A percentile compares a stretch with the other conserved stretches of the same genome.
phyloP scores from a whole-genome alignment of 2,888 invertebrate species.

The Calliphora vomitoria region DNA sequence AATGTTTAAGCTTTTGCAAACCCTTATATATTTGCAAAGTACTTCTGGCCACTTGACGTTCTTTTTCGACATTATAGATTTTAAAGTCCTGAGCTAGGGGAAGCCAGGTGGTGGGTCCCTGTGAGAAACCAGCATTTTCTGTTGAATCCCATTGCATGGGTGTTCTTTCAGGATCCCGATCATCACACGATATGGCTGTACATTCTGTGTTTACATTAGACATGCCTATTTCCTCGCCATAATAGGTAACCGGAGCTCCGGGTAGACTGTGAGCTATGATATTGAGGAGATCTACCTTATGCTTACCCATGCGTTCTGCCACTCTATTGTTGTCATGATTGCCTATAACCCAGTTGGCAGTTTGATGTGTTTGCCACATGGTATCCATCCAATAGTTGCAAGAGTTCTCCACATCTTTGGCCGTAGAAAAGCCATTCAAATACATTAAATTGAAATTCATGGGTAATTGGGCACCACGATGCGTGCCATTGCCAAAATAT shows the following conservation, averaged over 20 bases:
- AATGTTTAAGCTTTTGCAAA: conserved; percentile 85
- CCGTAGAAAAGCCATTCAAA: conserved; percentile 86
- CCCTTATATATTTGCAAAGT: conserved; percentile 87
- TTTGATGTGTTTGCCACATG: conserved; percentile 85
- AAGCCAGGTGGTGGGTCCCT: conserved; percentile 87
- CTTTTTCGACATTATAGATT: conserved; percentile 86
- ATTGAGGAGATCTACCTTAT: conserved; percentile 89
- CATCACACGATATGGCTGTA: conserved; percentile 79
- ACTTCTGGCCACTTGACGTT: conserved; percentile 85
- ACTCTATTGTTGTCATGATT: conserved; percentile 89
- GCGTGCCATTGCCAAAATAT: conserved; percentile 86
- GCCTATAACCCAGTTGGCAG: conserved; percentile 89
- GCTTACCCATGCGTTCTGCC: conserved; percentile 87
- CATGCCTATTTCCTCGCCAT: conserved; percentile 92
- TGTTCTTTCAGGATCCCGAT: conserved; percentile 86
- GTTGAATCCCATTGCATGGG: conserved; percentile 87
- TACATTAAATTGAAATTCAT: conserved; percentile 88
- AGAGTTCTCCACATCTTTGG: conserved; percentile 85
- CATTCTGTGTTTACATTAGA: conserved; percentile 84
- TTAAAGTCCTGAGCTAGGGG: conserved; percentile 88
- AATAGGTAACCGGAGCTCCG: conserved; percentile 92
- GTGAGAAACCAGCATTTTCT: conserved; percentile 87
- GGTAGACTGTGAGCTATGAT: conserved; percentile 90
- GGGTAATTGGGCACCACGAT: conserved; percentile 86
- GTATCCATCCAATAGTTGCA: conserved; percentile 87